Evolutionary conservation across 2,888 invertebrate genomes (phyloP).

Genomic region (Stenurella melanura): DNA sequence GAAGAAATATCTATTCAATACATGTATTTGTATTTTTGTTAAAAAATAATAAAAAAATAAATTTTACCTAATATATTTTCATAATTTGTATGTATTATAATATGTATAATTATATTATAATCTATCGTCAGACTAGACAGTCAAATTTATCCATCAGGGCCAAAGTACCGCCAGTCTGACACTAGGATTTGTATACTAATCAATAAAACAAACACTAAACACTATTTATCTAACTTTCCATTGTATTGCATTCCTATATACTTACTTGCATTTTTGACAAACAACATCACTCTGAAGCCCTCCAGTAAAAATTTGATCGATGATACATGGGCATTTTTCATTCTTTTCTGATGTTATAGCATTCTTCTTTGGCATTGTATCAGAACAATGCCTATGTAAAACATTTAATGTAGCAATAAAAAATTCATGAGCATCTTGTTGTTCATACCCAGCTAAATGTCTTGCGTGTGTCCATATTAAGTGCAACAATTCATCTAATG

Average conservation of each 20-base stretch:
- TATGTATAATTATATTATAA: too few species aligned
- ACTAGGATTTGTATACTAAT: too few species aligned
- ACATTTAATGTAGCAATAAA: slow-evolving; percentile 96
- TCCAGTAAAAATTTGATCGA: slow-evolving; percentile 98
- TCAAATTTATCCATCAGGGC: too few species aligned
- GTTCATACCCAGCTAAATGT: slow-evolving; percentile 95
- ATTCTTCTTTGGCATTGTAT: slow-evolving; percentile 62
- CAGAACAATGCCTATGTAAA: slow-evolving; percentile 86
- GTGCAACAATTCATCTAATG: slow-evolving; percentile 91
- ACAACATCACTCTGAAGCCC: slow-evolving; percentile 97
- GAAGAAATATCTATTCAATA: too few species aligned
- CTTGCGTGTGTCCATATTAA: slow-evolving; percentile 98
- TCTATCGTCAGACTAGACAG: too few species aligned
- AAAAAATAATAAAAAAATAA: too few species aligned
- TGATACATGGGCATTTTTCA: slow-evolving; percentile 90
- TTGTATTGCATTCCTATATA: slow-evolving; percentile 47
- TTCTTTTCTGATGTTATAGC: slow-evolving; percentile 52
- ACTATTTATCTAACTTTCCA: too few species aligned
- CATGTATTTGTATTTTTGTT: too few species aligned
- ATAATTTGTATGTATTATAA: too few species aligned
- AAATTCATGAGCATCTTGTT: slow-evolving; percentile 99
- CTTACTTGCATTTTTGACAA: slow-evolving; percentile 92
- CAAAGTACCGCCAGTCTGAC: too few species aligned
- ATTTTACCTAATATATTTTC: too few species aligned
- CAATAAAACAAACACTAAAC: too few species aligned